phyloP scores from a whole-genome alignment of 2,113 vertebrate species.

The Mellivora capensis region DNA sequence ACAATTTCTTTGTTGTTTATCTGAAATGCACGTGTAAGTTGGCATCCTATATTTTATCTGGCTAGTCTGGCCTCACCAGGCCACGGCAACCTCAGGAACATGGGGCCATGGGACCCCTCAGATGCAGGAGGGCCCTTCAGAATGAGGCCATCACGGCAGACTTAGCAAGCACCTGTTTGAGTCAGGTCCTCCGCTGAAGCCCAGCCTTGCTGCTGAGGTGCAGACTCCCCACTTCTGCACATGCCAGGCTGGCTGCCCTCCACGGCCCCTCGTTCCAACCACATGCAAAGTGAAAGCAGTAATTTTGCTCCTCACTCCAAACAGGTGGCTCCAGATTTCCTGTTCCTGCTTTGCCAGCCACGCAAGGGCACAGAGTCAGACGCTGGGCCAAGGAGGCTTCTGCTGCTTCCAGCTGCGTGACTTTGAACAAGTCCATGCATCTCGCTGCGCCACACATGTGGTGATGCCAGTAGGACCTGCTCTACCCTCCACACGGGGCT shows the following conservation, averaged over 20 bases:
- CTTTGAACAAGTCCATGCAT: not conserved
- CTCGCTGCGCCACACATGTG: rapidly evolving
- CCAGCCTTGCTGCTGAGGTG: not conserved
- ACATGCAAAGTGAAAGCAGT: not conserved
- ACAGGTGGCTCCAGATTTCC: not conserved
- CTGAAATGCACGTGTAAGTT: not conserved
- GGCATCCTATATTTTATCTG: not conserved
- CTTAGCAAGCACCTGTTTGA: not conserved
- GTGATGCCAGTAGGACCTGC: not conserved
- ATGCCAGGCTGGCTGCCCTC: not conserved
- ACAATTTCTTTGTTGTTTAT: not conserved
- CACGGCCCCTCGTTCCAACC: not conserved
- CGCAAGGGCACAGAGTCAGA: not conserved
- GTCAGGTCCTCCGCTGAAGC: not conserved
- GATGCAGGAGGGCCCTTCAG: no score
- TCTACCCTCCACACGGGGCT: not conserved
- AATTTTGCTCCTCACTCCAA: not conserved
- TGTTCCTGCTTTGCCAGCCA: no score
- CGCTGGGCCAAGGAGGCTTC: not conserved
- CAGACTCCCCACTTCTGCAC: not conserved
- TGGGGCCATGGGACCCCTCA: not conserved
- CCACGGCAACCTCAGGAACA: not conserved
- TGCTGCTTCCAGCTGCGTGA: not conserved
- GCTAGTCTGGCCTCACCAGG: no score
- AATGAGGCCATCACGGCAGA: not conserved